Percentiles rank a stretch among this genome's conserved stretches.
phyloP scores from a whole-genome alignment of 1,140 invertebrate species.

The Druon quercuslanigerum region DNA sequence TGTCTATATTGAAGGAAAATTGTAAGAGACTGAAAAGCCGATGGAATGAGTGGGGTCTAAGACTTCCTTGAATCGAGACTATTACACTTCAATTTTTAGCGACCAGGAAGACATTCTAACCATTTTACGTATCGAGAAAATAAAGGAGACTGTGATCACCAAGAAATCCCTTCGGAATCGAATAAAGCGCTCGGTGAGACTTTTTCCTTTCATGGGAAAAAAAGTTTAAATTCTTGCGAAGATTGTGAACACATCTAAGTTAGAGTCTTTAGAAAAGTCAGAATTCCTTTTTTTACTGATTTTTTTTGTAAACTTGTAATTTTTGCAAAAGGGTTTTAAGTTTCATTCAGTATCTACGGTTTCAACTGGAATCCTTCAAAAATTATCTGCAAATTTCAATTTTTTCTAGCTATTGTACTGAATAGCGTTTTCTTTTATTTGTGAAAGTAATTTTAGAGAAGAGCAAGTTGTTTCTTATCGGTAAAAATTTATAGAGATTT shows the following conservation, averaged over 20 bases:
- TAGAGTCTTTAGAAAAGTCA: not conserved
- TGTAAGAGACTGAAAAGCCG: too few relatives aligned
- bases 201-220: not conserved
- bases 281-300: not conserved
- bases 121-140: slow-evolving; percentile 33
- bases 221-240: slow-evolving; percentile 17
- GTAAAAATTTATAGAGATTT: too few relatives aligned
- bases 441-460: too few relatives aligned
- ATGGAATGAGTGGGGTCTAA: not conserved
- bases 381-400: too few relatives aligned
- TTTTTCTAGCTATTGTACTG: too few relatives aligned
- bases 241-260: not conserved
- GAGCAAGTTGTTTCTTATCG: too few relatives aligned
- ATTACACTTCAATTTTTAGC: slow-evolving; percentile 25
- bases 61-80: not conserved
- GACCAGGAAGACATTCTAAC: not conserved
- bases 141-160: slow-evolving; percentile 40
- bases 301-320: not conserved
- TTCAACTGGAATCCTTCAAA: too few relatives aligned
- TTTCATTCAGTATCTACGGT: too few relatives aligned
- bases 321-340: too few relatives aligned
- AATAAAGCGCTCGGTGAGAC: slow-evolving; percentile 17
- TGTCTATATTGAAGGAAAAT: not conserved
- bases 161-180: slow-evolving; percentile 42
- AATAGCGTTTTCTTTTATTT: too few relatives aligned